Percentiles rank a stretch among this genome's conserved stretches.
These are phyloP conservation scores for Remorina albescens DNA, from an alignment of 2,797 vertebrate genomes.

Conservation along the genomic window DNA sequence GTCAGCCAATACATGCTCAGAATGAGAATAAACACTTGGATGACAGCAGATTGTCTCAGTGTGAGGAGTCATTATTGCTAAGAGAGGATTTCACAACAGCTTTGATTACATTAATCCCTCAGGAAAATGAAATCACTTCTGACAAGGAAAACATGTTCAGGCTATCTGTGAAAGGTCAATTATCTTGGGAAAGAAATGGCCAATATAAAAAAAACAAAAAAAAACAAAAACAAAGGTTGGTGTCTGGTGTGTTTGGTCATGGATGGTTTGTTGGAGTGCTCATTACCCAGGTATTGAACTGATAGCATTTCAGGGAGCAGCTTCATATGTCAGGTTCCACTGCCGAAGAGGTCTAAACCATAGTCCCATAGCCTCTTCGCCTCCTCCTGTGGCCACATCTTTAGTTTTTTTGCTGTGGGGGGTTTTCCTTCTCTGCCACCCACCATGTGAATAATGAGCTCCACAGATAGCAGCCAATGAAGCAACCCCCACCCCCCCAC, in stretches of 20 bases:
- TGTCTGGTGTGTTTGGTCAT: conserved; percentile 27
- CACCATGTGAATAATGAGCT: conserved; percentile 86
- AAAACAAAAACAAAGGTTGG: conserved; percentile 29
- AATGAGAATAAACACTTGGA: conserved; percentile 61
- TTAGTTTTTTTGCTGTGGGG: conserved; percentile 72
- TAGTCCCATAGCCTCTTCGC: conserved; percentile 33
- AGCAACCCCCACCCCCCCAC: no score
- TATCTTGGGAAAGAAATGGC: conserved; percentile 51
- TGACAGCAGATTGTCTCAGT: conserved; percentile 70
- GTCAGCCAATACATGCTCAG: conserved; percentile 29
- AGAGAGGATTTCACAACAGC: conserved; percentile 77
- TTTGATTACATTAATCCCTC: conserved; percentile 82
- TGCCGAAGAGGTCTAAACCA: conserved; percentile 52
- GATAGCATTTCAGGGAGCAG: conserved; percentile 19
- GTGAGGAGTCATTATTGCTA: conserved; percentile 70
- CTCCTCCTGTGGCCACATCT: conserved; percentile 67
- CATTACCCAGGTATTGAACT: conserved; percentile 34
- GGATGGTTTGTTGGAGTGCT: conserved; percentile 39
- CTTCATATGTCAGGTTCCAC: conserved; percentile 41
- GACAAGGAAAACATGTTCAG: conserved; percentile 65
- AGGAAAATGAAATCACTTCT: conserved; percentile 68
- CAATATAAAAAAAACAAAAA: no score
- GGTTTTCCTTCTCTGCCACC: conserved; percentile 80
- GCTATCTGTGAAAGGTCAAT: conserved; percentile 63
- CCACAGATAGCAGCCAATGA: conserved; percentile 82